These are phyloP conservation scores for Ceratina japonica DNA, from an alignment of 1,140 invertebrate species.

Conservation along the genomic window DNA sequence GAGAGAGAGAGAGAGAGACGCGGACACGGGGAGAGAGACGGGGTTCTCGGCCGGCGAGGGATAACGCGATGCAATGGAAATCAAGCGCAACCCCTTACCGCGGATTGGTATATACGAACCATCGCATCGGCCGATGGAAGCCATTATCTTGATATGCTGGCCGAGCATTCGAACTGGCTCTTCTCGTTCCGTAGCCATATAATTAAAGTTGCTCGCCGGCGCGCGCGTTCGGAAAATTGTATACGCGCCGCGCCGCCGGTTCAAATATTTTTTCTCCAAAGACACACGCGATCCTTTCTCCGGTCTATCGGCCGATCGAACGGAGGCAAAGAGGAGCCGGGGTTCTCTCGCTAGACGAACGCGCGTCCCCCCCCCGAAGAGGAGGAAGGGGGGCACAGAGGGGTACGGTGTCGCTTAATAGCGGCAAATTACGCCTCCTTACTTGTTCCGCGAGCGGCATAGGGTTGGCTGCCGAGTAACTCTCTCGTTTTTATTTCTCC, in stretches of 20 bases:
- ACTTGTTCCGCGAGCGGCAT: conserved; percentile 58
- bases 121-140: conserved; percentile 63
- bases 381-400: conserved; percentile 13
- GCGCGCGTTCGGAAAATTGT: not conserved
- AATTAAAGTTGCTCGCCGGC: conserved; percentile 61
- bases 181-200: conserved; percentile 60
- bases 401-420: conserved; percentile 70
- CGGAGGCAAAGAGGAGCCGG: not conserved
- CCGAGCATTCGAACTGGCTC: conserved; percentile 62
- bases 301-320: not conserved
- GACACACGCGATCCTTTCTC: not conserved
- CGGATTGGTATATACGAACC: conserved; percentile 61
- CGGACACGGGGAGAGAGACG: no score
- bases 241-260: not conserved
- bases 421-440: conserved; percentile 74
- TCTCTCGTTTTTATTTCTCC: conserved; percentile 76
- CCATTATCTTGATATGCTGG: conserved; percentile 67
- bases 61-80: conserved; percentile 70
- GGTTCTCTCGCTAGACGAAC: not conserved
- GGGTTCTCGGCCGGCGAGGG: conserved; percentile 39
- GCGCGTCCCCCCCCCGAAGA: conserved; percentile 2
- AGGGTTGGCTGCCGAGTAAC: conserved; percentile 55
- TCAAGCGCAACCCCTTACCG: conserved; percentile 69
- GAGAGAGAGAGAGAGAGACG: not conserved
- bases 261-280: not conserved